Evolutionary conservation across 1,140 invertebrate genomes (phyloP).

Genomic region (Spodoptera litura): DNA sequence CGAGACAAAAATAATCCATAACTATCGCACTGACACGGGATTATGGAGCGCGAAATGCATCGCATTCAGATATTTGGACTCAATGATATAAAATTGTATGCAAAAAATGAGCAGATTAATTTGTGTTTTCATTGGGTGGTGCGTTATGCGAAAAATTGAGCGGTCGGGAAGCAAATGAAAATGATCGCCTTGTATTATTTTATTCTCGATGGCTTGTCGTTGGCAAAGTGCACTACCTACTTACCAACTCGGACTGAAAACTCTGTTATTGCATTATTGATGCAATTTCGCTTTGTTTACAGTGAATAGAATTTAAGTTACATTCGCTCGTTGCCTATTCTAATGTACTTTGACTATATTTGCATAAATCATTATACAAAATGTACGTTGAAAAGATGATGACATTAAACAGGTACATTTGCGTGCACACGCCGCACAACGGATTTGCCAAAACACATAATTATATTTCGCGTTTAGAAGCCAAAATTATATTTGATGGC

Average conservation of each 20-base stretch:
- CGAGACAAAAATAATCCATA: slow-evolving; percentile 79
- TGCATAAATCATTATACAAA: slow-evolving; percentile 54
- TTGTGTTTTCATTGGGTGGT: slow-evolving; percentile 83
- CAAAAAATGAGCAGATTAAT: slow-evolving; percentile 86
- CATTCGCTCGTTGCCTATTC: slow-evolving; percentile 18
- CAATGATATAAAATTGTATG: slow-evolving; percentile 84
- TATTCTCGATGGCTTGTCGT: slow-evolving; percentile 73
- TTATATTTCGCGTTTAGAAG: slow-evolving; percentile 79
- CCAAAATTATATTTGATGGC: slow-evolving; percentile 83
- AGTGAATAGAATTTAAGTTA: slow-evolving; percentile 39
- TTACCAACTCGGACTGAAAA: slow-evolving; percentile 42
- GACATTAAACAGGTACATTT: slow-evolving; percentile 62
- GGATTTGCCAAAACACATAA: slow-evolving; percentile 76
- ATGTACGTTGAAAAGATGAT: slow-evolving; percentile 60
- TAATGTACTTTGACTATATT: slow-evolving; percentile 39
- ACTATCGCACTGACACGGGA: slow-evolving; percentile 80
- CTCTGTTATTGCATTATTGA: slow-evolving; percentile 37
- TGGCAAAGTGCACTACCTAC: slow-evolving; percentile 59
- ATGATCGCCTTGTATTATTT: slow-evolving; percentile 77
- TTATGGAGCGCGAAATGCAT: slow-evolving; percentile 76
- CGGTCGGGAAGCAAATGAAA: slow-evolving; percentile 76
- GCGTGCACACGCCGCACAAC: slow-evolving; percentile 50
- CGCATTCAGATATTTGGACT: slow-evolving; percentile 77
- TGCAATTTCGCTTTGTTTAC: slow-evolving; percentile 43
- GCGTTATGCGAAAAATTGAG: slow-evolving; percentile 85